These are phyloP conservation scores for Rhipidura dahli DNA, from an alignment of 2,113 vertebrate genomes.

Conservation along the genomic window DNA sequence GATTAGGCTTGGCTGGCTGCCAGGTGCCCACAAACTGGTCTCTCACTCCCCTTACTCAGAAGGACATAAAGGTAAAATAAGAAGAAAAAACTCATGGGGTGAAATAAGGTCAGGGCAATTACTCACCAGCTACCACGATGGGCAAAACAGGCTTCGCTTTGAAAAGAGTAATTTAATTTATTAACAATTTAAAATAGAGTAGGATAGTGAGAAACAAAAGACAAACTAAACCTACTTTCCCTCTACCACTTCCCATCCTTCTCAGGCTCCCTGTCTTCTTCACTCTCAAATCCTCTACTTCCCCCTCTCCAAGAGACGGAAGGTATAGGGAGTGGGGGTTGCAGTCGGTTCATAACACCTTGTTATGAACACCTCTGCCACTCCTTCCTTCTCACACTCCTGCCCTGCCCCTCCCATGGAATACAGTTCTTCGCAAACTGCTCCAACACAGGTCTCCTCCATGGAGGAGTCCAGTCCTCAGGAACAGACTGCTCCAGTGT, in stretches of 20 bases:
- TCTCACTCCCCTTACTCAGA: not conserved
- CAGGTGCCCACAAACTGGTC: not conserved
- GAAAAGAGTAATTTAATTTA: not conserved
- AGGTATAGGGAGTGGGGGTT: not conserved
- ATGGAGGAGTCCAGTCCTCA: not conserved
- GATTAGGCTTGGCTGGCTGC: not conserved
- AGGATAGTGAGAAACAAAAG: not conserved
- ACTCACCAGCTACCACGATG: not conserved
- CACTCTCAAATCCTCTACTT: not conserved
- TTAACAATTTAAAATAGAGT: not conserved
- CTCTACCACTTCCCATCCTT: not conserved
- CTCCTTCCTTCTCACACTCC: not conserved
- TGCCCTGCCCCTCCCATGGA: not conserved
- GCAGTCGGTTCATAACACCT: not conserved
- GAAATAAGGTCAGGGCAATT: not conserved
- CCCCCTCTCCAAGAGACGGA: accelerated
- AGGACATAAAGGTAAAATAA: not conserved
- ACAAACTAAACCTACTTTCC: accelerated
- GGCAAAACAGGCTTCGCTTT: not conserved
- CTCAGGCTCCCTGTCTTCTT: not conserved
- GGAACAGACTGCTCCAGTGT: not conserved
- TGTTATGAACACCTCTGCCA: not conserved
- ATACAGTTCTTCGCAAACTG: not conserved
- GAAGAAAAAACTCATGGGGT: not conserved
- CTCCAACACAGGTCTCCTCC: not conserved